Evolutionary conservation across 1,140 invertebrate genomes (phyloP), one percentile per base, ranked within the genome.

Genomic region (Nomia melanderi): DNA sequence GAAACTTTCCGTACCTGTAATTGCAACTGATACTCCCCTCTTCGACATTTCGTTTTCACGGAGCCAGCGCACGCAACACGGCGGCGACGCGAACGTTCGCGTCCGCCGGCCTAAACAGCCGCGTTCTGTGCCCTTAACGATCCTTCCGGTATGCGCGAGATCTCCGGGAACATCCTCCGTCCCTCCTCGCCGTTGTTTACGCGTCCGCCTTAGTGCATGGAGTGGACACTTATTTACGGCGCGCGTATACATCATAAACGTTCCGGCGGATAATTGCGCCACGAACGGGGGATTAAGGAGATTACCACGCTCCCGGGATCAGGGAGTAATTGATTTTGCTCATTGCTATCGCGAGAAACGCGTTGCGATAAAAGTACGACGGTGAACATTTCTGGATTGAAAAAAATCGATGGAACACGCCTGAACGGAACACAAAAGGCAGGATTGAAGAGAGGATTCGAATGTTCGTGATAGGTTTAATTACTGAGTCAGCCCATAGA

Each of bases 141-240:
- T 29, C 36, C 20, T 50, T 5, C 8, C 41, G 20, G 9, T 47
- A 8, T 14, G 17, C 41, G 17, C 14, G 11, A 33, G n/a, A 20
- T 8, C 31, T 8, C 25, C 1, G 11, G 27, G 17, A n/a, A 47
- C 25, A n/a, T 41, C 12, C 23, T 47, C 11, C 5, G 23, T 3
- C 62, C 9, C 62, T 20, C 31, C 25, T 27, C 60, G 33, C 1
- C 9, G 17, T 64, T 47, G 62, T 64, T 64, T 64, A 64, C 25
- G 62, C 59, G 31, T 60, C 9, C 33, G 12, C 25, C 41, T 27
- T 29, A 11, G 23, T 47, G 7, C 12, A 64, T 44, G 25, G 17
- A 44, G 41, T 47, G 39, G 62, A 64, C 27, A 47, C 41, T 27
- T 64, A 64, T 64, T 47, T 47, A 64, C 39, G 60, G 23, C 1